Percentiles rank a stretch among this genome's conserved stretches.
Evolutionary conservation across 2,888 invertebrate genomes (phyloP).

Genomic region (Latrodectus hesperus): DNA sequence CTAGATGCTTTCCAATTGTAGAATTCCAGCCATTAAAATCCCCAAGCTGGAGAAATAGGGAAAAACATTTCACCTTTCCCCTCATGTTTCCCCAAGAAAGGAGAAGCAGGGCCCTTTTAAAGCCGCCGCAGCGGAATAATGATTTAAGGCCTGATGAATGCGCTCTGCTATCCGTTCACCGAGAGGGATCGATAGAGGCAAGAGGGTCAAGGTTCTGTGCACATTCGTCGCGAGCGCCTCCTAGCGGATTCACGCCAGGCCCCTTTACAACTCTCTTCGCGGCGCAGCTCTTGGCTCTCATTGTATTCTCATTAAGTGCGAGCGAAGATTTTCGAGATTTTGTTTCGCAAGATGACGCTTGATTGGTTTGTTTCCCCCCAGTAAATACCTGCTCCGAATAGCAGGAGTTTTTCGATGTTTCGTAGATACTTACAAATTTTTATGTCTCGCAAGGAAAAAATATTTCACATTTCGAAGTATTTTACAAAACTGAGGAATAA

Average conservation of each 20-base stretch:
- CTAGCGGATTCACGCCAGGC: conserved; percentile 23
- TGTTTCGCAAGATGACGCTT: no score
- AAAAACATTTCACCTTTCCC: conserved; percentile 15
- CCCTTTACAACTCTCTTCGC: conserved; percentile 5
- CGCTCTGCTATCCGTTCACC: conserved; percentile 40
- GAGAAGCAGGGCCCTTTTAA: conserved; percentile 12
- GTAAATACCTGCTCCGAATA: no score
- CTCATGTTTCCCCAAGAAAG: background rate
- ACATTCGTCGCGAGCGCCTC: conserved; percentile 33
- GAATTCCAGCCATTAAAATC: conserved; percentile 35
- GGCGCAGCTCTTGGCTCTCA: conserved; percentile 1
- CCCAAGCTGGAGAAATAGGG: conserved; percentile 1
- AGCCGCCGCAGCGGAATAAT: conserved; percentile 48
- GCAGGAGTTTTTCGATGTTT: no score
- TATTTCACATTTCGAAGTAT: no score
- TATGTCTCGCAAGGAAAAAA: no score
- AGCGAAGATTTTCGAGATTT: background rate
- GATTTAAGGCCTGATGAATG: conserved; percentile 63
- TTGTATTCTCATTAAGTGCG: conserved; percentile 61
- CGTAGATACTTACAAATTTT: no score
- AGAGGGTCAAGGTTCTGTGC: conserved; percentile 57
- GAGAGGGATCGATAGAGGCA: conserved; percentile 51
- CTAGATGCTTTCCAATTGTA: conserved; percentile 9
- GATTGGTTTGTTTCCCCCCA: no score
- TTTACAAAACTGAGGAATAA: no score